Evolutionary conservation across 2,113 vertebrate species (phyloP).

Genomic region (Tetrax tetrax): DNA sequence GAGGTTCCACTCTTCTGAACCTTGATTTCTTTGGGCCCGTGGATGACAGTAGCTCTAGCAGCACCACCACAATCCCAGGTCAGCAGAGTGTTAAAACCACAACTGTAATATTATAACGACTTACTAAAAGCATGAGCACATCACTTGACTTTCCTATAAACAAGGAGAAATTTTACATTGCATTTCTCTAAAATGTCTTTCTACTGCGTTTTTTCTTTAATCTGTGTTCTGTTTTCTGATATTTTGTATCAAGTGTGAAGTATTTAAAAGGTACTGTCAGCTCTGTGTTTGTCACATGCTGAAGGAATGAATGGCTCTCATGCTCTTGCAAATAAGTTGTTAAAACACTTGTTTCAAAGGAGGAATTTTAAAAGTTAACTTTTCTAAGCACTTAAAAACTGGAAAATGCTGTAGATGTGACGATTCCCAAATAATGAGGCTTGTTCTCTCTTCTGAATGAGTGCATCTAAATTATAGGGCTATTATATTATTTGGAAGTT

Average conservation of each 20-base stretch:
- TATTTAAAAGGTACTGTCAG: slow-evolving; percentile 53
- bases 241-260: slow-evolving; percentile 36
- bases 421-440: neutral
- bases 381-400: slow-evolving; percentile 16
- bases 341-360: slow-evolving; percentile 45
- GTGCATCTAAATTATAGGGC: neutral
- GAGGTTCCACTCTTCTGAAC: slow-evolving; percentile 98
- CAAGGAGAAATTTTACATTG: slow-evolving; percentile 70
- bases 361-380: neutral
- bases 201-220: slow-evolving; percentile 49
- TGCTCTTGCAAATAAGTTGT: slow-evolving; percentile 22
- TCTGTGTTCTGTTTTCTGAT: slow-evolving; percentile 59
- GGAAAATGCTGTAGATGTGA: neutral
- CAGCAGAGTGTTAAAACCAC: slow-evolving; percentile 85
- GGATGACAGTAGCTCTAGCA: slow-evolving; percentile 95
- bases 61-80: slow-evolving; percentile 96
- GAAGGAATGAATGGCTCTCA: slow-evolving; percentile 48
- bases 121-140: slow-evolving; percentile 82
- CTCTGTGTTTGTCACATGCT: slow-evolving; percentile 32
- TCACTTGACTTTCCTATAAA: slow-evolving; percentile 86
- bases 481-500: neutral
- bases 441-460: neutral
- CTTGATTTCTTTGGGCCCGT: slow-evolving; percentile 99
- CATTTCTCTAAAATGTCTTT: slow-evolving; percentile 57
- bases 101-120: slow-evolving; percentile 59